Conservation (phyloP, 2,888 invertebrate species). For the Helicoverpa assulta region DNA sequence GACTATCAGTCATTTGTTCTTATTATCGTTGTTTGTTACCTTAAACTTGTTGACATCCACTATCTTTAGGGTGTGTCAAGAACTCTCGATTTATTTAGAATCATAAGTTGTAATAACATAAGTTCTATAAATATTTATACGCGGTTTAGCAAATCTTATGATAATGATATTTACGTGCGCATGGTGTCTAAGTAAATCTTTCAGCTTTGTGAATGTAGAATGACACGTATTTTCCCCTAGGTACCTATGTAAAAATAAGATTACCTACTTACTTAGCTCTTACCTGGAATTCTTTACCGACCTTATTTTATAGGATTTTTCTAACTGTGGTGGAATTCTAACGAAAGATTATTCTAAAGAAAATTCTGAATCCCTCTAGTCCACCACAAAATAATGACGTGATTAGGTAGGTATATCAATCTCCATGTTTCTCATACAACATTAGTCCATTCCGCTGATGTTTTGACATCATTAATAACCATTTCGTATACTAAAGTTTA, state of each 20-base stretch:
- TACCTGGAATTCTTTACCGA: too few species aligned
- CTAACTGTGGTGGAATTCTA: too few species aligned
- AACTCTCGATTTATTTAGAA: conserved; percentile 46
- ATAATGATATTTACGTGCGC: conserved; percentile 36
- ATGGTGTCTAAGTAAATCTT: conserved; percentile 7
- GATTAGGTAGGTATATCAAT: too few species aligned
- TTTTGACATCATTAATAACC: not conserved
- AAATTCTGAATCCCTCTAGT: too few species aligned
- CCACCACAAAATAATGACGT: not conserved
- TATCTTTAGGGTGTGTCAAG: conserved; percentile 67
- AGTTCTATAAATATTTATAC: conserved; percentile 45
- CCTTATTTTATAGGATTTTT: too few species aligned
- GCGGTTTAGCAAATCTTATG: conserved; percentile 31
- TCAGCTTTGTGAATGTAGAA: not conserved
- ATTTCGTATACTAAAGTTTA: conserved; percentile 1
- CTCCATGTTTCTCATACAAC: too few species aligned
- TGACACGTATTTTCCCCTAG: conserved; percentile 40
- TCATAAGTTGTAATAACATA: conserved; percentile 40
- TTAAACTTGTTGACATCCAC: conserved; percentile 68
- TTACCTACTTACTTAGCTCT: too few species aligned
- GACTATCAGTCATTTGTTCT: conserved; percentile 39
- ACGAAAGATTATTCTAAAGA: too few species aligned
- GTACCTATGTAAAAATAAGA: conserved; percentile 12
- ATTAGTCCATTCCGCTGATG: not conserved
- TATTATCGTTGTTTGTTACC: conserved; percentile 63